These are phyloP conservation scores for Strigops habroptila DNA, from an alignment of 2,113 vertebrate species.

Conservation along the genomic window DNA sequence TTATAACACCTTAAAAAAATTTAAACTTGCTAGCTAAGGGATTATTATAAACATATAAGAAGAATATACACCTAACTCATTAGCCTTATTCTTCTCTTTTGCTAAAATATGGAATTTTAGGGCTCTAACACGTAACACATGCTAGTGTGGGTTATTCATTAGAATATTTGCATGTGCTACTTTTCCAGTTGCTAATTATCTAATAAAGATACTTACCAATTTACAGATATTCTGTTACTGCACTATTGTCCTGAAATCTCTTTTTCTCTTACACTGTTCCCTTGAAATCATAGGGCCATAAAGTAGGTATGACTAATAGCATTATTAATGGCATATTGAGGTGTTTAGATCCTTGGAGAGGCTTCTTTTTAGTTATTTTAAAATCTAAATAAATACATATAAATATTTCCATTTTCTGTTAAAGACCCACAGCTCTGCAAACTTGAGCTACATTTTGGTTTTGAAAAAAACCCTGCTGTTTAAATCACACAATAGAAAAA, in stretches of 20 bases:
- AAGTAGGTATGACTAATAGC: neutral
- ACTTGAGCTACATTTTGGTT: neutral
- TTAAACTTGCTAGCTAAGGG: slow-evolving; percentile 35
- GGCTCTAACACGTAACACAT: slow-evolving; percentile 10
- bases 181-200: slow-evolving; percentile 24
- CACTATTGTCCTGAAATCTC: neutral
- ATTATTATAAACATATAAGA: slow-evolving; percentile 40
- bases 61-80: slow-evolving; percentile 35
- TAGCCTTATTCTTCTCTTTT: slow-evolving; percentile 37
- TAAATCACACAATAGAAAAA: neutral
- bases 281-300: neutral
- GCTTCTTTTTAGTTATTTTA: neutral
- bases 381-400: neutral
- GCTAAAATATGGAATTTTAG: slow-evolving; percentile 37
- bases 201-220: slow-evolving; percentile 5
- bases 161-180: slow-evolving; percentile 12
- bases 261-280: neutral
- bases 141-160: neutral
- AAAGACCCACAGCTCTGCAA: neutral
- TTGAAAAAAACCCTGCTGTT: neutral
- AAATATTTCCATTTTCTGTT: neutral
- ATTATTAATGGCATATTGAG: neutral
- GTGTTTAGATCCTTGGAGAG: neutral
- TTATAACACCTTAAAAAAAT: slow-evolving; percentile 19
- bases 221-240: neutral